A percentile compares a stretch with the other conserved stretches of the same genome.
phyloP scores from a whole-genome alignment of 2,888 invertebrate species.

The Cheilosia vernalis region DNA sequence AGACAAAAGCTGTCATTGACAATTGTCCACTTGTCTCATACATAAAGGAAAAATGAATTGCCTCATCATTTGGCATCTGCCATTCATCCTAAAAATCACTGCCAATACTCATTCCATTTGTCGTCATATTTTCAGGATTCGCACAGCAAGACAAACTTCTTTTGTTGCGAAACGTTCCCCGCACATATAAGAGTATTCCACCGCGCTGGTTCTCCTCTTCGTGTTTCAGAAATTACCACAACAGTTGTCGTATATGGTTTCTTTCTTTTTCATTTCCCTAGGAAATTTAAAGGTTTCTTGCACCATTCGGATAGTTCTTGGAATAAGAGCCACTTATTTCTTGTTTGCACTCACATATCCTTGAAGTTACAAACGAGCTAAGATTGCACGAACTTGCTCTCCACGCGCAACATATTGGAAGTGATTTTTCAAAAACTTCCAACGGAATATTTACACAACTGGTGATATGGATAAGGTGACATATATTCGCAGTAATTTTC shows the following conservation, averaged over 20 bases:
- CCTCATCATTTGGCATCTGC: too few relatives aligned
- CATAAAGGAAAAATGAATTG: too few relatives aligned
- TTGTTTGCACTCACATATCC: slow-evolving; percentile 11
- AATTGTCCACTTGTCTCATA: too few relatives aligned
- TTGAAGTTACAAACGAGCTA: slow-evolving; percentile 31
- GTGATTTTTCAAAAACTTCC: slow-evolving; percentile 23
- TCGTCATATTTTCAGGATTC: too few relatives aligned
- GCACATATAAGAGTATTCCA: too few relatives aligned
- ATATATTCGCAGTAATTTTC: slow-evolving; percentile 27
- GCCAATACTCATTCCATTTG: too few relatives aligned
- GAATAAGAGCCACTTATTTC: background rate
- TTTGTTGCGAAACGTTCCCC: too few relatives aligned
- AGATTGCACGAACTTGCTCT: background rate
- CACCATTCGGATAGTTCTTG: background rate
- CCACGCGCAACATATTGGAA: slow-evolving; percentile 10
- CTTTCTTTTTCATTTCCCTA: background rate
- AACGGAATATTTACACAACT: background rate
- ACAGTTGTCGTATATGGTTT: background rate
- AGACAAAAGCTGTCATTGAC: too few relatives aligned
- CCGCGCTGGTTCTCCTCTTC: too few relatives aligned
- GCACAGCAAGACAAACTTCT: too few relatives aligned
- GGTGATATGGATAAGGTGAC: background rate
- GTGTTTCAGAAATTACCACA: background rate
- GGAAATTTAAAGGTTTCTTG: background rate
- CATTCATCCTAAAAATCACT: too few relatives aligned